Percentiles rank a stretch among this genome's conserved stretches.
Evolutionary conservation across 2,113 vertebrate species (phyloP).

Genomic region (Caretta caretta): DNA sequence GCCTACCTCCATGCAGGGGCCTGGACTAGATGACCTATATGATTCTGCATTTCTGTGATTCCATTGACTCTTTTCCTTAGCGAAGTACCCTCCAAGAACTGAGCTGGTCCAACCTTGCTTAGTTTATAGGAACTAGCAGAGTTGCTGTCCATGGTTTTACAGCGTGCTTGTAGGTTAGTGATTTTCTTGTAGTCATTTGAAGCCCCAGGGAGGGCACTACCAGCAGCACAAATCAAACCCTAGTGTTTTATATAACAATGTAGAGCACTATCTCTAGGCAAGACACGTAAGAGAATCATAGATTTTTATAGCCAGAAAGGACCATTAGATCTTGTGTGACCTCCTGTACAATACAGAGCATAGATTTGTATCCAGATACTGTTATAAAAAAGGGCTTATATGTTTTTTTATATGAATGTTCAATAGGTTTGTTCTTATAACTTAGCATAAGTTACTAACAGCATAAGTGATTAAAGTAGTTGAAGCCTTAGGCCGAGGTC

Average conservation of each 20-base stretch:
- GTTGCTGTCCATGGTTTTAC: background rate
- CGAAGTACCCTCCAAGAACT: background rate
- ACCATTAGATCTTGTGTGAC: background rate
- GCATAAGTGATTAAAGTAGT: no score
- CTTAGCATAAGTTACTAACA: no score
- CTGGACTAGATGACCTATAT: no score
- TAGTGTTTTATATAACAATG: background rate
- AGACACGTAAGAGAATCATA: background rate
- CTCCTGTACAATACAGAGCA: no score
- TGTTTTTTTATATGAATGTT: no score
- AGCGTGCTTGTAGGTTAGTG: background rate
- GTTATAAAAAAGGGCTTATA: no score
- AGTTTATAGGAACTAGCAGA: constrained; percentile 3
- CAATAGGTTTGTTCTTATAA: no score
- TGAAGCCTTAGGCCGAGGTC: no score
- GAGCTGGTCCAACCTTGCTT: background rate
- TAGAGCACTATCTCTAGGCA: background rate
- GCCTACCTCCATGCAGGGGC: no score
- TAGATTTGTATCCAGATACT: no score
- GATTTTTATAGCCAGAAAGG: background rate
- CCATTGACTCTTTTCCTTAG: background rate
- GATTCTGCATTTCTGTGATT: background rate
- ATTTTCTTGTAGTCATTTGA: background rate
- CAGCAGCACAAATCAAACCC: background rate
- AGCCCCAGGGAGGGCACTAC: background rate